Evolutionary conservation across 2,113 vertebrate species (phyloP), one percentile per base, ranked within the genome.

Genomic region (Microcebus ravelobensis): DNA sequence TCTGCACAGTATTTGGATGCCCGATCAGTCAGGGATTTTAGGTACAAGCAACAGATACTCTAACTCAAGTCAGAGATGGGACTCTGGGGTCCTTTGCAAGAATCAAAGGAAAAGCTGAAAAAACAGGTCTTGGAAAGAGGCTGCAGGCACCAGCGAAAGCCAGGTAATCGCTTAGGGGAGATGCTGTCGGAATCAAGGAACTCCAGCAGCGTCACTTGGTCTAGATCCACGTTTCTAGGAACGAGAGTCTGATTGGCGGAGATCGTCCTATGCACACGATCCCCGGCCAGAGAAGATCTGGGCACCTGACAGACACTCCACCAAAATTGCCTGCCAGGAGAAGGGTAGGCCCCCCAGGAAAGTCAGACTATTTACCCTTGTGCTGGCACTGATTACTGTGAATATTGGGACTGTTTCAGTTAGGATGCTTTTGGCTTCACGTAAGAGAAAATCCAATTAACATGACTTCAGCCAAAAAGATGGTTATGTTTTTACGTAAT

Each of bases 391-490:
- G 6, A 74, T 57, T 5, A 48, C 74, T 57, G 13, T 94, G 55
- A 25, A 11, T 70, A 23, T 14, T 63, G 61, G 13, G 13, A 39
- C 42, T 8, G 31, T 31, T 92, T 93, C 68, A 14, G 10, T 83
- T 13, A 25, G 55, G 61, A 17, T 9, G 65, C 50, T 68, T 74
- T 94, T 50, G 74, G 61, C 80, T 71, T 12, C 23, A 8, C 48
- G 18, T 36, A 77, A 87, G 61, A 87, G 34, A 74, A 67, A 96
- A 42, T 39, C 42, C 63, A 79, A 7, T 42, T 77, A 25, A n/a
- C 5, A 8, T 34, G 79, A 68, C 65, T 57, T 89, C 0, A 4
- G 34, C 55, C 14, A 5, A 50, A 29, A 81, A 91, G 45, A 34
- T 25, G 2, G 29, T 70, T 73, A 9, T 50, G 5, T 52, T 77